These are phyloP conservation scores for Porphyrio hochstetteri DNA, from an alignment of 2,113 vertebrate genomes.

Conservation along the genomic window DNA sequence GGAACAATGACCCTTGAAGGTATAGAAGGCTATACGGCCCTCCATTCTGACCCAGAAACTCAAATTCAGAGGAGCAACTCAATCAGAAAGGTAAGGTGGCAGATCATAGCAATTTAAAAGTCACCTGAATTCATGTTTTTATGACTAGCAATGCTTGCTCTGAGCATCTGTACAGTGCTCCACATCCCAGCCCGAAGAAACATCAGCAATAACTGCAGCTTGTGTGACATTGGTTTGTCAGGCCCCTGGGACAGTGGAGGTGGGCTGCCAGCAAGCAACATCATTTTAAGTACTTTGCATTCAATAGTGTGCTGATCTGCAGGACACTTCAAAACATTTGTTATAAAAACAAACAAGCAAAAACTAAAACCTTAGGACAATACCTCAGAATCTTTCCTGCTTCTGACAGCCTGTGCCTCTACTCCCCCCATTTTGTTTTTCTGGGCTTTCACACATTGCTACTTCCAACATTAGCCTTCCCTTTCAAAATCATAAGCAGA, in stretches of 20 bases:
- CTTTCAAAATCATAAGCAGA: background rate
- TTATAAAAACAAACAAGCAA: background rate
- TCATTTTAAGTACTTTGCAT: background rate
- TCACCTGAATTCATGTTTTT: background rate
- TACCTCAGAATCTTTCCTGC: background rate
- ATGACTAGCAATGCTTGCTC: background rate
- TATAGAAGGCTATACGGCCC: background rate
- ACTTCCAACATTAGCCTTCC: background rate
- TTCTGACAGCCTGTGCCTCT: background rate
- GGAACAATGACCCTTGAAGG: background rate
- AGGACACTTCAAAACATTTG: background rate
- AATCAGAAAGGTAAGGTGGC: background rate
- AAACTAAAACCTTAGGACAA: background rate
- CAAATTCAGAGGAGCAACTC: background rate
- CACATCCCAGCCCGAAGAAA: background rate
- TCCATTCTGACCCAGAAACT: background rate
- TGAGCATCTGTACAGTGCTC: background rate
- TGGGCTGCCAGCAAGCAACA: background rate
- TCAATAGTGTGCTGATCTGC: background rate
- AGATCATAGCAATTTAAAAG: background rate
- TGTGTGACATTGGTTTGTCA: background rate
- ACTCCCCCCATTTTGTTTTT: background rate
- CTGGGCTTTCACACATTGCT: background rate
- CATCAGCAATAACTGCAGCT: background rate
- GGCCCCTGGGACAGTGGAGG: background rate